These are phyloP conservation scores for Seira ritae DNA, from an alignment of 2,888 invertebrate genomes.

Conservation along the genomic window DNA sequence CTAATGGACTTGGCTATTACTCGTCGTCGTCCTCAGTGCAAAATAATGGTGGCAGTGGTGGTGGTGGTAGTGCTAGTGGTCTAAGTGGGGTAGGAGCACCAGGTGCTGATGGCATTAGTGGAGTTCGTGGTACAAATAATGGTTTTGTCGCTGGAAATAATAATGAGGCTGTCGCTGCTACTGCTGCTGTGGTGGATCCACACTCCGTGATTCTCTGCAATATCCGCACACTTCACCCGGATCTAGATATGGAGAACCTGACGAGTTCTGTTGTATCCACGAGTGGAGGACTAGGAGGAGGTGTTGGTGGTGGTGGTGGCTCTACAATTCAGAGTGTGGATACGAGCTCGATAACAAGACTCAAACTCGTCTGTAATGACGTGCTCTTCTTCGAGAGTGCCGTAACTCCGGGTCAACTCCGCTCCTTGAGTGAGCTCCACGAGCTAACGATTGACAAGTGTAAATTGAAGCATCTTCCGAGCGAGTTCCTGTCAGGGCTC, in stretches of 20 bases:
- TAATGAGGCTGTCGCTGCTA: conserved; percentile 41
- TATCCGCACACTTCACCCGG: conserved; percentile 70
- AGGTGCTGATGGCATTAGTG: conserved; percentile 55
- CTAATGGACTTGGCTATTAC: conserved; percentile 49
- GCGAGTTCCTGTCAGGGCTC: conserved; percentile 82
- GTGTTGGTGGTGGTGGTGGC: conserved; percentile 16
- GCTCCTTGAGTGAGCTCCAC: conserved; percentile 76
- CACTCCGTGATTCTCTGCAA: conserved; percentile 69
- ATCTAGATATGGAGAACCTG: conserved; percentile 71
- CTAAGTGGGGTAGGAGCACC: conserved; percentile 56
- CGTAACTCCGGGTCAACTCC: conserved; percentile 69
- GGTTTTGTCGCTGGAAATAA: conserved; percentile 41
- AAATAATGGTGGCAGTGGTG: conserved; percentile 43
- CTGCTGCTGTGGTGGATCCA: conserved; percentile 37
- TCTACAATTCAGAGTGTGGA: conserved; percentile 20
- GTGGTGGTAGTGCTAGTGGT: conserved; percentile 24
- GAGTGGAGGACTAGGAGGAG: conserved; percentile 29
- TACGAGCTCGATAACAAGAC: conserved; percentile 62
- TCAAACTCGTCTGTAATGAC: conserved; percentile 74
- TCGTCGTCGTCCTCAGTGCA: conserved; percentile 49
- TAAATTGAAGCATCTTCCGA: conserved; percentile 85
- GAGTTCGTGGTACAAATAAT: conserved; percentile 44
- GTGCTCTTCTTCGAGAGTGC: conserved; percentile 74
- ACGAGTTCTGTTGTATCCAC: conserved; percentile 60
- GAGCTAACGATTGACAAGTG: conserved; percentile 85